Conservation (phyloP, 2,113 vertebrate species). For the Clarias magur region DNA sequence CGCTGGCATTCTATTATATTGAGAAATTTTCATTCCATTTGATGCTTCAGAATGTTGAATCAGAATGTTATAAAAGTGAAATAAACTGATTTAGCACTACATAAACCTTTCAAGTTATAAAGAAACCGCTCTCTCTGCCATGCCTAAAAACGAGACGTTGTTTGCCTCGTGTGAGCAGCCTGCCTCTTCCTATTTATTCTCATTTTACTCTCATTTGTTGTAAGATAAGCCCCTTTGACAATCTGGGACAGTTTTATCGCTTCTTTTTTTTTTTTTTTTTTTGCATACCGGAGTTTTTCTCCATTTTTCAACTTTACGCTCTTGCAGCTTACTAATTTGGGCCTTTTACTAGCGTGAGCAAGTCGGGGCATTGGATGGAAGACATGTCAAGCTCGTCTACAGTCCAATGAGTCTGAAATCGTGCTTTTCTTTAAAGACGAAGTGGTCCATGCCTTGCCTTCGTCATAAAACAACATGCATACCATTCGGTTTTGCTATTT, state of each 20-base stretch:
- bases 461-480: conserved; percentile 52
- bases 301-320: conserved; percentile 1
- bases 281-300: conserved; percentile 33
- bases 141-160: not conserved
- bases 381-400: conserved; percentile 59
- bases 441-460: conserved; percentile 68
- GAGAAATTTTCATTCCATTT: not conserved
- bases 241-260: not conserved
- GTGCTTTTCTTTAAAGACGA: conserved; percentile 57
- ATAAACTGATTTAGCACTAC: not conserved
- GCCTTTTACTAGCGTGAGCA: conserved; percentile 33
- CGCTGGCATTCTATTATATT: not conserved
- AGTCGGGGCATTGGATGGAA: conserved; percentile 54
- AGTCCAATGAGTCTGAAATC: conserved; percentile 61
- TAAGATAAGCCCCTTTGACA: not conserved
- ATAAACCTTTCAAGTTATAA: not conserved
- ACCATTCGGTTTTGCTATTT: conserved; percentile 33
- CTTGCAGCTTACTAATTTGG: conserved; percentile 27
- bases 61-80: not conserved
- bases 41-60: not conserved
- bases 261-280: not conserved
- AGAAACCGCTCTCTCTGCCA: not conserved
- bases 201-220: conserved; percentile 1
- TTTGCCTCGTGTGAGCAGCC: not conserved
- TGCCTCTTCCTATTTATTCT: not conserved